Base-by-base conservation (phyloP, 30 jellyfish, hydroid and myxozoan species). In the Pelagia noctiluca region DNA sequence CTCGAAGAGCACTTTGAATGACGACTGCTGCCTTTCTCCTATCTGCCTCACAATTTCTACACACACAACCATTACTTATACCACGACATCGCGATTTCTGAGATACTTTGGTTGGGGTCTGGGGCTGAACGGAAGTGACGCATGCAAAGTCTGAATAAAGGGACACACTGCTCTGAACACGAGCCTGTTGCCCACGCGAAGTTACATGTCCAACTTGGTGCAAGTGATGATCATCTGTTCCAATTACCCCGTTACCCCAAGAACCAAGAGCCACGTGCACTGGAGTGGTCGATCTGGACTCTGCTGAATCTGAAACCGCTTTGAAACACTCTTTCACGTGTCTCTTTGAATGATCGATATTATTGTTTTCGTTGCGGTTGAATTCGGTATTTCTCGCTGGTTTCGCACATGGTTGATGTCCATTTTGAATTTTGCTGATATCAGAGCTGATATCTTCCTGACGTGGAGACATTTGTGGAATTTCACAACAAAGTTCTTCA, bases 221-320 rank as follows among this genome's bases (percentile, higher is more conserved):
- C 19, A 42, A 28, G 13, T 13, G 49, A 1, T 31, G 75, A 3
- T 3, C 47, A 23, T 61, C 42, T 1, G 92, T 82, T 16, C 83
- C 79, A 32, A 71, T 36, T 18, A 67, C 85, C 1, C 92, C 92
- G 35, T 82, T 78, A 13, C 85, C 92, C 86, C 92, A 82, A 33
- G 77, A 26, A 24, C 80, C 76, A 19, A 82, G 32, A 18, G 80
- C 85, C 1, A 25, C 21, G 82, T 52, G 60, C 76, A 57, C 68
- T 2, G 90, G 90, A 13, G 75, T 10, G 8, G 42, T 30, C 11
- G 71, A 24, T 13, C 26, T 52, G 2, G 68, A 19, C 12, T 19
- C 68, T 3, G 68, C 16, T 4, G 26, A 52, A 52, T 19, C 26
- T n/a, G n/a, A n/a, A 19, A 52, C 68, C 26, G 68, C 76, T 26